Evolutionary conservation across 2,888 invertebrate species (phyloP), one percentile per base, ranked within the genome.

Genomic region (Perdita meconis): DNA sequence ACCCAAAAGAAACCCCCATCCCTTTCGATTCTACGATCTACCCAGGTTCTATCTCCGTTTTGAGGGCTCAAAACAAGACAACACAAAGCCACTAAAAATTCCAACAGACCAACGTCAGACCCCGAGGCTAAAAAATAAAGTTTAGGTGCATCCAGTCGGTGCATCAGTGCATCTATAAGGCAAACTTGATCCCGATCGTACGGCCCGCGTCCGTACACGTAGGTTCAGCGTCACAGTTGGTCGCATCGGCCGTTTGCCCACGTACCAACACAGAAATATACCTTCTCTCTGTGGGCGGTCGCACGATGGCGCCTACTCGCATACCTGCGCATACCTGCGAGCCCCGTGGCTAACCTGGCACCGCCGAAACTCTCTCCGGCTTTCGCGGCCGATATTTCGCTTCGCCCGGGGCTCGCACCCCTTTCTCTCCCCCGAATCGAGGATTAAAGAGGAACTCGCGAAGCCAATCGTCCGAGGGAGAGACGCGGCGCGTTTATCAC

Each of bases 231-330:
- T 82, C 81, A 84, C 78, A 84, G 82, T 87, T 85, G 82, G 78
- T 80, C 71, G 80, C 71, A 78, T 82, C 82, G 85, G 79, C 80
- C 80, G 80, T 81, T 83, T 83, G 84, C 84, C 80, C 84, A 84
- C 83, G 78, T 81, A 74, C 71, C 74, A 78, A 81, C 78, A 77
- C 81, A 83, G 82, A 87, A 84, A 85, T 87, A 82, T 75, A 82
- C 75, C 71, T 86, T 80, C 83, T 80, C 83, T 79, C 77, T 81
- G 90, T 88, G 87, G 89, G 89, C 88, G 88, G 86, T 89, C 82
- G 81, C 84, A 79, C 87, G 86, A 85, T 89, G 90, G 90, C 90
- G 90, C 89, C 90, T 88, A 87, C 89, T 87, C 85, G 76, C 87
- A 87, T 87, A 88, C 85, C 85, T 86, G 87, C 78, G 80, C 76